phyloP scores from a whole-genome alignment of 2,888 invertebrate species.

The Meteorus cinctellus region DNA sequence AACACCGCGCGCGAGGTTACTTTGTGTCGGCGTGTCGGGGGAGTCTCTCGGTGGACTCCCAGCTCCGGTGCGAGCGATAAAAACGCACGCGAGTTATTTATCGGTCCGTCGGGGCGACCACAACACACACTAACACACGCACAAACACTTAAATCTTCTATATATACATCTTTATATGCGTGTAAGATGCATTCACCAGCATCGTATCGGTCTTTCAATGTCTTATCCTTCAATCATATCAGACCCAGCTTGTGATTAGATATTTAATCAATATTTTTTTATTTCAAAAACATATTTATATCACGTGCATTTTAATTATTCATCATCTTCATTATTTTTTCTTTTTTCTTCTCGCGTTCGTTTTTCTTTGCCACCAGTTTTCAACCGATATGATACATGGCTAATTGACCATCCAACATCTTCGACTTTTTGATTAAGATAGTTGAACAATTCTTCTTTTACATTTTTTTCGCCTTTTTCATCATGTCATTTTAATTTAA shows the following conservation, averaged over 20 bases:
- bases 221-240: constrained; percentile 32
- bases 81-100: constrained; percentile 64
- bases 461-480: too few species aligned
- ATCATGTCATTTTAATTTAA: too few species aligned
- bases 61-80: constrained; percentile 55
- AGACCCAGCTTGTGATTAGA: constrained; percentile 18
- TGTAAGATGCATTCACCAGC: background rate
- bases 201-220: background rate
- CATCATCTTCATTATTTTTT: too few species aligned
- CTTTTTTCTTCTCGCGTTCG: too few species aligned
- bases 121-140: constrained; percentile 48
- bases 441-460: too few species aligned
- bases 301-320: background rate
- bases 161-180: background rate
- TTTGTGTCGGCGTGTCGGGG: constrained; percentile 43
- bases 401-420: too few species aligned
- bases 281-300: background rate
- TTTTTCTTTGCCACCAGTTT: too few species aligned
- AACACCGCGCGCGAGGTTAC: constrained; percentile 46
- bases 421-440: too few species aligned
- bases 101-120: constrained; percentile 57
- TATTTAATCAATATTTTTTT: constrained; percentile 14
- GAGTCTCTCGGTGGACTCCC: constrained; percentile 44
- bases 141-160: background rate
- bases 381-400: too few species aligned